Evolutionary conservation across 2,113 vertebrate genomes (phyloP).

Genomic region (Pantherophis guttatus): DNA sequence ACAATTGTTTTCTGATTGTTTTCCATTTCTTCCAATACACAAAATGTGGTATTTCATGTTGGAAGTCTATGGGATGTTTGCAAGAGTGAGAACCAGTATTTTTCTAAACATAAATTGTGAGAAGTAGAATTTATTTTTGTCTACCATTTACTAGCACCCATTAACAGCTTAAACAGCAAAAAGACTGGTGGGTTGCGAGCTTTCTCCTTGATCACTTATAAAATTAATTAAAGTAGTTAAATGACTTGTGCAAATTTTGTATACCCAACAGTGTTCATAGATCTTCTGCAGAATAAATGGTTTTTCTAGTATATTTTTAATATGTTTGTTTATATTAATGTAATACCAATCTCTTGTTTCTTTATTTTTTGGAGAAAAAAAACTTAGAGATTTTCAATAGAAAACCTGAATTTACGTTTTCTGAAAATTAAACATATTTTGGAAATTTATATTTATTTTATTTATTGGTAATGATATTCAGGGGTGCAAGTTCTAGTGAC

Average conservation of each 20-base stretch:
- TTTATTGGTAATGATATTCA: background rate
- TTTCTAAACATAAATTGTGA: conserved; percentile 21
- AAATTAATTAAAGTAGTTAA: background rate
- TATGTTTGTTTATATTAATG: background rate
- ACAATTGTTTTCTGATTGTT: conserved; percentile 35
- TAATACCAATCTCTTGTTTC: background rate
- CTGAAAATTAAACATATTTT: background rate
- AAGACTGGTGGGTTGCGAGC: background rate
- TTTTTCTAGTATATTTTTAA: background rate
- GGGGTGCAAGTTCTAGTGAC: background rate
- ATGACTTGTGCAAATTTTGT: background rate
- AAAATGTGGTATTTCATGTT: conserved; percentile 16
- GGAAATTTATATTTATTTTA: background rate
- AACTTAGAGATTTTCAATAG: background rate
- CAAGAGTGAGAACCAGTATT: conserved; percentile 14
- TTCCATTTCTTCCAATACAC: conserved; percentile 44
- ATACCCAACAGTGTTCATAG: background rate
- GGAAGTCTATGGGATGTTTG: conserved; percentile 37
- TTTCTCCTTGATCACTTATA: background rate
- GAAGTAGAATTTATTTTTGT: background rate
- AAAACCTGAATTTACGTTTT: background rate
- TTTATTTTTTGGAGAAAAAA: background rate
- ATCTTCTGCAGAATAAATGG: background rate
- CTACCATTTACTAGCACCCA: background rate
- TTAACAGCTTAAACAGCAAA: background rate